These are phyloP conservation scores for Colossoma macropomum DNA, from an alignment of 2,113 vertebrate species.

Conservation along the genomic window DNA sequence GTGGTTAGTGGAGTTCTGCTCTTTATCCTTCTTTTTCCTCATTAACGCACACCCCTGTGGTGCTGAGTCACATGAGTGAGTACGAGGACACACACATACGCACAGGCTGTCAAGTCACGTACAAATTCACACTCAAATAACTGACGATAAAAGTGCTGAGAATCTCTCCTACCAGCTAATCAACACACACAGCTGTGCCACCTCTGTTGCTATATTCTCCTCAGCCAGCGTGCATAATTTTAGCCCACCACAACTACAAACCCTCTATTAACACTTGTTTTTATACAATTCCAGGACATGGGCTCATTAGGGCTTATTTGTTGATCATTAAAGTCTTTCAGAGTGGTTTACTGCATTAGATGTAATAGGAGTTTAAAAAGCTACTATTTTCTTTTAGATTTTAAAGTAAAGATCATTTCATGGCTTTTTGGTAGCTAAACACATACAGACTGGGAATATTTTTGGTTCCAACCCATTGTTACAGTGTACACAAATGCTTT, in stretches of 20 bases:
- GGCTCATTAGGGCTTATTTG: no score
- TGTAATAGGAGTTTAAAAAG: no score
- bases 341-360: no score
- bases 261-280: not conserved
- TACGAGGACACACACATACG: not conserved
- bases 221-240: not conserved
- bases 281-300: not conserved
- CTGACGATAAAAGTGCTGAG: not conserved
- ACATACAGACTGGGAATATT: no score
- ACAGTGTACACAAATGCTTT: no score
- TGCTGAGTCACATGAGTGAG: not conserved
- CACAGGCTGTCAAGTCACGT: not conserved
- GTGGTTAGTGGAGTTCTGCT: not conserved
- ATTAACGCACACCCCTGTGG: slow-evolving; percentile 1
- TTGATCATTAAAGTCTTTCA: no score
- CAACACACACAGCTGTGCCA: not conserved
- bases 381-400: no score
- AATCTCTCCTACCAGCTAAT: not conserved
- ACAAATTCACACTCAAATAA: not conserved
- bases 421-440: no score
- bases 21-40: slow-evolving; percentile 1
- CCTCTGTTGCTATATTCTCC: not conserved
- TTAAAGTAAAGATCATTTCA: no score
- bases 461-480: no score
- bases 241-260: not conserved